Base-by-base conservation (phyloP, 2,797 vertebrate genomes). In the Echeneis naucrates region DNA sequence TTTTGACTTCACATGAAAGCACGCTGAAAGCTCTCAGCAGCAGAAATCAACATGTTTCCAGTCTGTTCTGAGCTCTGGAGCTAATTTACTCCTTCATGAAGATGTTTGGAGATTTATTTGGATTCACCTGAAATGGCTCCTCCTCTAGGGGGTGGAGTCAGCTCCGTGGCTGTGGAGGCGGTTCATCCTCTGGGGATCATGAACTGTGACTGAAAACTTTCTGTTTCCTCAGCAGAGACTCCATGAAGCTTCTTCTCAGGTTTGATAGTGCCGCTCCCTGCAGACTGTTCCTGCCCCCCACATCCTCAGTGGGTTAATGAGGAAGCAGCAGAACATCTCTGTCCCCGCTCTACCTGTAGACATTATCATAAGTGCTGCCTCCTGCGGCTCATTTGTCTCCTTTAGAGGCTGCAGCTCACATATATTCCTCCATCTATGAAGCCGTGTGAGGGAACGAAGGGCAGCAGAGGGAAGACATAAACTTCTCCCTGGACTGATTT, bases 401-500 rank as follows among this genome's bases (percentile, higher is more conserved):
- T 77, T 81, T 56, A 86, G 87, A 84, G 59, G 66, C 59, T 72
- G 27, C 16, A 3, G 32, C 54, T 66, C 53, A 55, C 52, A 81
- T 77, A 82, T 79, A 82, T 80, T 73, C 78, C 27, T 23, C 26
- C 32, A 17, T 37, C 57, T 51, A 44, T 58, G 75, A 55, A 84
- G 53, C 75, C 63, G 63, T 54, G 51, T 0, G 23, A 48, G 33
- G 58, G 77, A 82, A 77, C 6, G 11, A 21, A 71, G 61, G 55
- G 57, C 63, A 61, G 60, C 47, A 59, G 55, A 78, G 67, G 65
- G 37, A 82, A 55, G 65, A 70, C 55, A 81, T 71, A 66, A 87
- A 85, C 76, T 83, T 84, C 77, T 85, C 58, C 70, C 30, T 75
- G 59, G 59, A 80, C 75, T 37, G 48, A 73, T 74, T 79, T 60